These are phyloP conservation scores for Sciaenops ocellatus DNA, from an alignment of 2,797 vertebrate species.

Conservation along the genomic window DNA sequence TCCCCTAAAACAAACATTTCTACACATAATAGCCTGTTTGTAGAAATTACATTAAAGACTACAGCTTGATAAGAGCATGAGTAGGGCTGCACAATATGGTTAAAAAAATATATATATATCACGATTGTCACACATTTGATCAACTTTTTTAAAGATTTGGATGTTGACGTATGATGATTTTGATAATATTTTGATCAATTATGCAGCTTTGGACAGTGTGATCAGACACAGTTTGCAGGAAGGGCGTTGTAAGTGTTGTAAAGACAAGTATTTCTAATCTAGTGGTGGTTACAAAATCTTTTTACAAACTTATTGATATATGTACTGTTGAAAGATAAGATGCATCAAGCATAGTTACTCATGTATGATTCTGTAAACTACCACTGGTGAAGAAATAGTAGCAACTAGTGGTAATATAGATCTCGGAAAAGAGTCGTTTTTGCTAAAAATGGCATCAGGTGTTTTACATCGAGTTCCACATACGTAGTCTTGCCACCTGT, in stretches of 20 bases:
- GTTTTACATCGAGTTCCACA: neutral
- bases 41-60: neutral
- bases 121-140: too few relatives aligned
- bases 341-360: neutral
- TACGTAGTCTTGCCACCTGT: neutral
- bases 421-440: neutral
- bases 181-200: too few relatives aligned
- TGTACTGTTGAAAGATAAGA: neutral
- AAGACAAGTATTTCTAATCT: neutral
- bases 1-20: conserved; percentile 1
- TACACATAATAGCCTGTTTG: neutral
- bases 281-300: neutral
- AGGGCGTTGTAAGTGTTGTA: neutral
- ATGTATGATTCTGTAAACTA: neutral
- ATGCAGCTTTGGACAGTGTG: neutral
- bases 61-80: neutral
- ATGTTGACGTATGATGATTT: too few relatives aligned
- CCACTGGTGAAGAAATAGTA: neutral
- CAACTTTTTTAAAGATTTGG: too few relatives aligned
- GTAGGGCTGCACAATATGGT: too few relatives aligned
- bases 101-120: too few relatives aligned
- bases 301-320: too few relatives aligned
- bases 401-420: neutral
- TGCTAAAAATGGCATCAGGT: neutral
- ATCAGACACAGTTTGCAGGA: conserved; percentile 3